A percentile compares a stretch with the other conserved stretches of the same genome.
These are phyloP conservation scores for Xenopus petersii DNA, from an alignment of 2,797 vertebrate genomes.

Conservation along the genomic window DNA sequence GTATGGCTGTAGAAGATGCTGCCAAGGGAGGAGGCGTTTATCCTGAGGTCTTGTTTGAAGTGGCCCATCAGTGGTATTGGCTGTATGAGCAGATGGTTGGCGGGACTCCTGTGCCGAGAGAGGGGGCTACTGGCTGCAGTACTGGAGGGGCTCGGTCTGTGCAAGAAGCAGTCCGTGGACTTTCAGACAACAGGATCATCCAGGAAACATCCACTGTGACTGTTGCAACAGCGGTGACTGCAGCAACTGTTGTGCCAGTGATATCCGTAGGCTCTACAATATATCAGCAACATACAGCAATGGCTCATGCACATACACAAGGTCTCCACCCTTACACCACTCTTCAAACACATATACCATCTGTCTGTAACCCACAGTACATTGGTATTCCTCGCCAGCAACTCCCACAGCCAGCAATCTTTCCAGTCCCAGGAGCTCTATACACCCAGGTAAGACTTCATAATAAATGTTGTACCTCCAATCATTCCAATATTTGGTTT, in stretches of 20 bases:
- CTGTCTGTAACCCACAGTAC: constrained; percentile 89
- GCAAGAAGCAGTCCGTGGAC: constrained; percentile 65
- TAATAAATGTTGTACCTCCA: no score
- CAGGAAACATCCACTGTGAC: constrained; percentile 83
- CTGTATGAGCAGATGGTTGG: constrained; percentile 94
- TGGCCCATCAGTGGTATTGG: constrained; percentile 99
- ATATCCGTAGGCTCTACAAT: constrained; percentile 96
- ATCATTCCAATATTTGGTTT: no score
- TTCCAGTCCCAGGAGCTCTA: constrained; percentile 84
- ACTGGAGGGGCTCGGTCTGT: constrained; percentile 74
- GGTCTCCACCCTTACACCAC: constrained; percentile 94
- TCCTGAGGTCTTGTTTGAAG: constrained; percentile 96
- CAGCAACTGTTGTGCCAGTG: constrained; percentile 87
- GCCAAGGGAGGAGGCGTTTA: constrained; percentile 97
- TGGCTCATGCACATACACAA: constrained; percentile 86
- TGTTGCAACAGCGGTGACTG: constrained; percentile 78
- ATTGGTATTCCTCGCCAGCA: constrained; percentile 94
- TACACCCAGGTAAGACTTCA: constrained; percentile 82
- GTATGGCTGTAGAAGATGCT: constrained; percentile 97
- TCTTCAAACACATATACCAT: constrained; percentile 92
- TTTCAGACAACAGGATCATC: constrained; percentile 68
- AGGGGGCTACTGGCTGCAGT: constrained; percentile 84
- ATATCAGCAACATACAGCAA: constrained; percentile 86
- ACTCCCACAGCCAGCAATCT: constrained; percentile 88
- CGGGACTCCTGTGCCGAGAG: constrained; percentile 79